Evolutionary conservation across 2,113 vertebrate species (phyloP).

Genomic region (Edolisoma coerulescens): DNA sequence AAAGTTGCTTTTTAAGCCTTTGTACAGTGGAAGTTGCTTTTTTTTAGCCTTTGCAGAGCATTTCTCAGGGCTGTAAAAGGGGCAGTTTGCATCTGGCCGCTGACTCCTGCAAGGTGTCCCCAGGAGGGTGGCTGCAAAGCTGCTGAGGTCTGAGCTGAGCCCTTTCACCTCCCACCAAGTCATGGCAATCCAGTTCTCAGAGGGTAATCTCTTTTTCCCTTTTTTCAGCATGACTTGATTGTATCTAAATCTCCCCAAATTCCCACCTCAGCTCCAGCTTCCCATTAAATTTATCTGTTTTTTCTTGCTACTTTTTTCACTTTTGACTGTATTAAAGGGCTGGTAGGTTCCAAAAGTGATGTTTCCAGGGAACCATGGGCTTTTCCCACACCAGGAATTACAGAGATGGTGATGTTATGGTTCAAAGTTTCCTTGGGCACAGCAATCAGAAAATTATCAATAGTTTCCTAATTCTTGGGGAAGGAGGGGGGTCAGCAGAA

Average conservation of each 20-base stretch:
- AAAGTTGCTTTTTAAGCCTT: background rate
- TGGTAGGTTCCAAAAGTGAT: background rate
- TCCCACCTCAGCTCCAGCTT: background rate
- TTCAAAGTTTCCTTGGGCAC: background rate
- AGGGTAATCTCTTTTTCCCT: background rate
- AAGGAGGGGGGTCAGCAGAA: background rate
- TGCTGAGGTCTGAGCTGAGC: background rate
- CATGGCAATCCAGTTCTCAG: background rate
- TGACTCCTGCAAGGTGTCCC: background rate
- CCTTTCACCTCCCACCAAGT: background rate
- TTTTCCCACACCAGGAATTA: background rate
- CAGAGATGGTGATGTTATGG: background rate
- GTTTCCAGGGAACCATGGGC: background rate
- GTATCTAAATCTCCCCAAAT: background rate
- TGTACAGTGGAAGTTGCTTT: background rate
- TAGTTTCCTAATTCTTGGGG: background rate
- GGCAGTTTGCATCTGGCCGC: background rate
- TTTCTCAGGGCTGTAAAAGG: background rate
- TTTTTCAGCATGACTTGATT: background rate
- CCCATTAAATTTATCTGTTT: background rate
- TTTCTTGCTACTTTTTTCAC: background rate
- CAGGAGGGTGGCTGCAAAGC: background rate
- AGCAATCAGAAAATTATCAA: background rate
- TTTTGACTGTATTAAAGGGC: background rate
- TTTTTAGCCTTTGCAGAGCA: background rate